phyloP scores from a whole-genome alignment of 2,113 vertebrate genomes.

The Chaenogobius annularis region DNA sequence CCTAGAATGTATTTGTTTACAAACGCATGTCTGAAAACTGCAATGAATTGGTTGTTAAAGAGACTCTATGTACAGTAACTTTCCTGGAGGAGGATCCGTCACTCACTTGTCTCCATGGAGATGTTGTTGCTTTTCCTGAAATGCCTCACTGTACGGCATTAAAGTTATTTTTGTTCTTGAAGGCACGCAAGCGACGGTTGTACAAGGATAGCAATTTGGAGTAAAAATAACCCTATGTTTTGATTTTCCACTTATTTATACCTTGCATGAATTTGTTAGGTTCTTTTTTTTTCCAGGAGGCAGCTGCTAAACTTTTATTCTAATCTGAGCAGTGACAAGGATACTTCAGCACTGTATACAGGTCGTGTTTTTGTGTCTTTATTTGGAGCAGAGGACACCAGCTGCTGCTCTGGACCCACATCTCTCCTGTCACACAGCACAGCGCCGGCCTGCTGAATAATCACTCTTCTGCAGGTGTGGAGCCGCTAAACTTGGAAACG shows the following conservation, averaged over 20 bases:
- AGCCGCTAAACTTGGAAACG: not conserved
- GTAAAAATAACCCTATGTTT: not conserved
- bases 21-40: no score
- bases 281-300: not conserved
- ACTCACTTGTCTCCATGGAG: not conserved
- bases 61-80: no score
- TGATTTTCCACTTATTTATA: not conserved
- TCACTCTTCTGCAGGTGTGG: slow-evolving; percentile 4
- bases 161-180: not conserved
- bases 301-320: not conserved
- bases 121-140: no score
- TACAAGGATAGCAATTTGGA: no score
- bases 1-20: no score
- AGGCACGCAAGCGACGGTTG: not conserved
- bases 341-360: not conserved
- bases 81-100: not conserved
- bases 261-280: not conserved
- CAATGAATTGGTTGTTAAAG: no score
- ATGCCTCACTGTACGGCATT: not conserved
- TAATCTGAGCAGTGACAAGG: slow-evolving; percentile 2
- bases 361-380: slow-evolving; percentile 12
- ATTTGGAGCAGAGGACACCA: slow-evolving; percentile 16
- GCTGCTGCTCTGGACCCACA: slow-evolving; percentile 29
- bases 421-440: slow-evolving; percentile 21
- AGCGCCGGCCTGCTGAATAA: not conserved